These are phyloP conservation scores for Aspidiotus rigidus DNA, from an alignment of 2,888 invertebrate genomes.

Conservation along the genomic window DNA sequence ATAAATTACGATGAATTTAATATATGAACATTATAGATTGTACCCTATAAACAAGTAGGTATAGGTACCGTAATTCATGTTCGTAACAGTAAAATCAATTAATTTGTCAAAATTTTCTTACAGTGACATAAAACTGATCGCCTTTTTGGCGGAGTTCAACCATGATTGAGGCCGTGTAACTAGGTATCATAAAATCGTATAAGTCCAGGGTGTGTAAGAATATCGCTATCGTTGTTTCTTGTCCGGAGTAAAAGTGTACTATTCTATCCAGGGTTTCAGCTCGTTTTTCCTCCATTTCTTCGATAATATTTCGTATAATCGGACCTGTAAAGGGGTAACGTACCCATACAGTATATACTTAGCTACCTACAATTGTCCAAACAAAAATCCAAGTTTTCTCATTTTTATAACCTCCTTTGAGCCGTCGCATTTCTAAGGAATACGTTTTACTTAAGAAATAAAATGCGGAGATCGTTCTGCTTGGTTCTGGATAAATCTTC, in stretches of 20 bases:
- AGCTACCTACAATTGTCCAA: not conserved
- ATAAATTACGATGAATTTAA: no score
- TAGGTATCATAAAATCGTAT: conserved; percentile 57
- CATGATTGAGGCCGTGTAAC: conserved; percentile 54
- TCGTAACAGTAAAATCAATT: no score
- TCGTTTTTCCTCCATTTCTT: conserved; percentile 30
- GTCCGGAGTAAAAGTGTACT: conserved; percentile 58
- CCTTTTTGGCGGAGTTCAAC: conserved; percentile 54
- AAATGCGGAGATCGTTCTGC: conserved; percentile 53
- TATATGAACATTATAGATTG: no score
- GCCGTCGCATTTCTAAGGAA: conserved; percentile 43
- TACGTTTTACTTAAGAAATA: conserved; percentile 45
- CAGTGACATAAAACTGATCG: not conserved
- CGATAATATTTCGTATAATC: conserved; percentile 36
- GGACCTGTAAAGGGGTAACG: conserved; percentile 36
- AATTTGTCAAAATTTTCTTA: not conserved
- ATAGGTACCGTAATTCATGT: no score
- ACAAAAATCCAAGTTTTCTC: no score
- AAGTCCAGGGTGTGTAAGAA: conserved; percentile 55
- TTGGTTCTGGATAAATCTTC: conserved; percentile 55
- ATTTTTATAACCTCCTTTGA: conserved; percentile 38
- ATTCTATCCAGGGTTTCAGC: conserved; percentile 43
- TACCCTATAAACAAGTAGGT: no score
- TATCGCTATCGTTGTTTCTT: conserved; percentile 63
- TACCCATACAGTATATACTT: not conserved